Evolutionary conservation across 2,797 vertebrate genomes (phyloP).

Genomic region (Pantherophis alleghaniensis): DNA sequence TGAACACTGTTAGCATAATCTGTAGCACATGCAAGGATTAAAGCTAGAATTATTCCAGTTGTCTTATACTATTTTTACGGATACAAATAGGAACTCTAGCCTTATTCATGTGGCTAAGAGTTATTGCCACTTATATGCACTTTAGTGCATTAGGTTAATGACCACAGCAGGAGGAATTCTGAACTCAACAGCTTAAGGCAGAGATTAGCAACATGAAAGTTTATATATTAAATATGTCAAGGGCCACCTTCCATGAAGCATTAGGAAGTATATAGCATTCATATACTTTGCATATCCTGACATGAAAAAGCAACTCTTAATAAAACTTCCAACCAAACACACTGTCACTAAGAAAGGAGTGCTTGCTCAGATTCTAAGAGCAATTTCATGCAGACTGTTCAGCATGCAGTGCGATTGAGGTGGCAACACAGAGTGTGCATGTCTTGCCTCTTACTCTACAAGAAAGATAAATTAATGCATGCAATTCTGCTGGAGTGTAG

Average conservation of each 20-base stretch:
- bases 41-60: background rate
- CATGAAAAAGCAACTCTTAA: background rate
- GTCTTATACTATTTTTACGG: background rate
- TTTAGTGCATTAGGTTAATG: background rate
- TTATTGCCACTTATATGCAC: background rate
- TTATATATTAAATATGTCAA: background rate
- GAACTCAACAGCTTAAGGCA: background rate
- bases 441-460: background rate
- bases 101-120: background rate
- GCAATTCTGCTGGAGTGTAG: background rate
- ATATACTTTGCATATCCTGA: background rate
- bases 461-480: background rate
- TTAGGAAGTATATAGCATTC: background rate
- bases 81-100: background rate
- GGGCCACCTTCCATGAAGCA: background rate
- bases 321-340: background rate
- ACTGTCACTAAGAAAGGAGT: background rate
- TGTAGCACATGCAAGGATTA: constrained; percentile 2
- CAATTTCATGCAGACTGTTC: background rate
- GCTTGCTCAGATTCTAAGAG: background rate
- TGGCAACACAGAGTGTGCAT: background rate
- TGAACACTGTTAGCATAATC: background rate
- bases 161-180: background rate
- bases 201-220: background rate
- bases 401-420: background rate